Conservation (phyloP, 2,888 invertebrate species). For the Eristalis arbustorum region DNA sequence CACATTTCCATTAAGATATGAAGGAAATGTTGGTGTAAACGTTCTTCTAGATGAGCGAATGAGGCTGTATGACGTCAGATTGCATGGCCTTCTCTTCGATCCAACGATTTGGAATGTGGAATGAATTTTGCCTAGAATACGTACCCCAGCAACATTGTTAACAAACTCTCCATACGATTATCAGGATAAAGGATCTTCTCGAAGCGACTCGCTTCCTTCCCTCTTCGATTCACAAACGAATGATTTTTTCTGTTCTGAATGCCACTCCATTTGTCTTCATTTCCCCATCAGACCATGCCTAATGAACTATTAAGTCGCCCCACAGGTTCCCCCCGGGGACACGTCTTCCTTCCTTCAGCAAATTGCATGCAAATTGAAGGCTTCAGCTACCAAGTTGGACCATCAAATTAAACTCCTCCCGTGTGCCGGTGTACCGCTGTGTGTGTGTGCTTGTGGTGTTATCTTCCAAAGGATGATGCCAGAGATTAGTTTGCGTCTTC, state of each 20-base stretch:
- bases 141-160: too few species aligned
- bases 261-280: not conserved
- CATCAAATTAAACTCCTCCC: conserved; percentile 9
- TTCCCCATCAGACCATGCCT: not conserved
- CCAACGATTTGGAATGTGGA: too few species aligned
- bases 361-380: not conserved
- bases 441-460: not conserved
- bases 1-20: too few species aligned
- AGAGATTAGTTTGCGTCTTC: conserved; percentile 10
- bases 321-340: not conserved
- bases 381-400: not conserved
- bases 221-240: too few species aligned
- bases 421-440: not conserved
- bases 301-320: not conserved
- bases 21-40: too few species aligned
- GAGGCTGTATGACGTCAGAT: too few species aligned
- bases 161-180: too few species aligned
- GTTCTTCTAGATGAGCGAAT: too few species aligned
- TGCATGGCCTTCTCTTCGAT: too few species aligned
- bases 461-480: conserved; percentile 11
- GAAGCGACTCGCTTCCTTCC: too few species aligned
- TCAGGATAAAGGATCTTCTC: too few species aligned
- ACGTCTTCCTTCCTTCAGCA: not conserved
- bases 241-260: not conserved
- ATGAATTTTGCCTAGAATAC: too few species aligned